These are phyloP conservation scores for Manis javanica DNA, from an alignment of 2,797 vertebrate genomes.

Conservation along the genomic window DNA sequence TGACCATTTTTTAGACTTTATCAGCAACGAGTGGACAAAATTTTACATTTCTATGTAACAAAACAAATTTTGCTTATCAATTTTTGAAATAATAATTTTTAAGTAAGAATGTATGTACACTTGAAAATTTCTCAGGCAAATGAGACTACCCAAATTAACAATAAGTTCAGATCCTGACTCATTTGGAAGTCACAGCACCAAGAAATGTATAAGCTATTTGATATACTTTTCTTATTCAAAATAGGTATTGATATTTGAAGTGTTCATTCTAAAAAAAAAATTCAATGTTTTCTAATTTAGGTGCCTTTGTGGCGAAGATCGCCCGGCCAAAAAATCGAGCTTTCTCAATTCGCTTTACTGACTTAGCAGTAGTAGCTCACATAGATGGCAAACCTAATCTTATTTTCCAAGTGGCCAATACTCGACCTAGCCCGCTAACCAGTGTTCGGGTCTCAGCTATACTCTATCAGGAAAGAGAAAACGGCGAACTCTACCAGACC, in stretches of 20 bases:
- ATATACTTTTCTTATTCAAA: constrained; percentile 44
- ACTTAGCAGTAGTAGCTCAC: constrained; percentile 92
- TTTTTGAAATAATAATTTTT: constrained; percentile 55
- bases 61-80: constrained; percentile 23
- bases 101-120: constrained; percentile 1
- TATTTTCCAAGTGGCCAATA: constrained; percentile 95
- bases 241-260: constrained; percentile 51
- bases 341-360: constrained; percentile 95
- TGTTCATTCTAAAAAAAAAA: constrained; percentile 63
- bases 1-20: neutral
- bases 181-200: neutral
- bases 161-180: constrained; percentile 22
- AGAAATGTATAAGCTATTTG: constrained; percentile 46
- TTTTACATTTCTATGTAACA: constrained; percentile 50
- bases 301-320: constrained; percentile 99
- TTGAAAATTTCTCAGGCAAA: constrained; percentile 34
- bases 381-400: constrained; percentile 92
- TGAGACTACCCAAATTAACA: constrained; percentile 42
- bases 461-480: constrained; percentile 94
- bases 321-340: constrained; percentile 96
- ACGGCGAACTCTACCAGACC: constrained; percentile 93
- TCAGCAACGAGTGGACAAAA: constrained; percentile 17
- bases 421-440: constrained; percentile 92
- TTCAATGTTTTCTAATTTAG: constrained; percentile 85
- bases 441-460: constrained; percentile 93